Base-by-base conservation (phyloP, 2,113 vertebrate genomes). In the Meles meles region DNA sequence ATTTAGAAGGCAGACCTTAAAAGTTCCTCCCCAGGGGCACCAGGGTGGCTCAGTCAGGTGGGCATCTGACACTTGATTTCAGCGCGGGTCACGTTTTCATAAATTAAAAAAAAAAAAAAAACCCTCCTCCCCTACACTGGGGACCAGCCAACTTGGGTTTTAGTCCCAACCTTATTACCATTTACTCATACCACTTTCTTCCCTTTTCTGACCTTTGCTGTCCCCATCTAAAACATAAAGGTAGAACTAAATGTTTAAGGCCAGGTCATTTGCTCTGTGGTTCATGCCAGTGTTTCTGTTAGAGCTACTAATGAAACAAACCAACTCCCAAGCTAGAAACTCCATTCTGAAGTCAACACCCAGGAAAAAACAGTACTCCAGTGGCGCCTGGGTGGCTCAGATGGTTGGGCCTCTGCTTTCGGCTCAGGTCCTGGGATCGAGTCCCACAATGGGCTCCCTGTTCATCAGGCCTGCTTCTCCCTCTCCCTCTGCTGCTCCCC, bases 181-280 rank as follows among this genome's bases (percentile, higher is more conserved):
- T 95, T 89, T n/a, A 92, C 12, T 94, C 42, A 96, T 96, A 85
- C 85, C 18, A 27, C 63, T 96, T 59, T 34, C 63, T 96, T 59
- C 37, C 86, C 42, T 97, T 95, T 90, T 80, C 61, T 96, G 13
- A 12, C 34, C 11, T 85, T 80, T 87, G 31, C 44, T 55, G 25
- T 80, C 39, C 14, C 63, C 37, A 80, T 85, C 3, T 9, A 92
- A 95, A 95, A 80, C 9, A 96, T 57, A 76, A 96, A 84, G 76
- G 31, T 49, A 90, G 9, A 92, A 81, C 31, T 90, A 55, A 52
- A 94, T 94, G 31, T 34, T 88, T 76, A 82, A 77, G 20, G 12
- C 34, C 89, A 93, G 23, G 7, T 91, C 44, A 79, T 61, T 85
- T 89, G n/a, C 23, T 96, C 71, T 67, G 6, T 86, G 14, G 47